Percentiles rank a stretch among this genome's conserved stretches.
Conservation (phyloP, 2,113 vertebrate species). For the Crotalus viridis region DNA sequence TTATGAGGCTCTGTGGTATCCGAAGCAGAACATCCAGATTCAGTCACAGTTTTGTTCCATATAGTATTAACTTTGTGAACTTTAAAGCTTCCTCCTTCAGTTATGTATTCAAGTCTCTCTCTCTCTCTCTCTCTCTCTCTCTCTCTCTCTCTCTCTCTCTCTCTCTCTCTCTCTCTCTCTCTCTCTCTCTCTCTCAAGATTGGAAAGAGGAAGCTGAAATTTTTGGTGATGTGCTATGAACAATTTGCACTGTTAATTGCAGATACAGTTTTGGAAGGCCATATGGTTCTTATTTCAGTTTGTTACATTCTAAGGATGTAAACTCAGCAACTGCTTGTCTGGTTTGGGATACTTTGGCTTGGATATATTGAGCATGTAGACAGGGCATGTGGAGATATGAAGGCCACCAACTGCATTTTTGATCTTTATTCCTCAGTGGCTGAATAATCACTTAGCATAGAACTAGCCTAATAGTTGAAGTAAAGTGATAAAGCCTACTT, state of each 20-base stretch:
- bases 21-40: too few species aligned
- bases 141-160: too few species aligned
- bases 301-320: not conserved
- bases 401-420: not conserved
- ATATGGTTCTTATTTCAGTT: not conserved
- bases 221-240: not conserved
- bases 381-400: not conserved
- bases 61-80: too few species aligned
- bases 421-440: not conserved
- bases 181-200: not conserved
- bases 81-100: too few species aligned
- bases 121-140: too few species aligned
- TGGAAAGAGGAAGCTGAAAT: not conserved
- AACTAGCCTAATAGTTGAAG: not conserved
- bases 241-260: not conserved
- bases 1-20: too few species aligned
- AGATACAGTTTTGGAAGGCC: not conserved
- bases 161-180: too few species aligned
- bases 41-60: too few species aligned
- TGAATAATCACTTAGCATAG: not conserved
- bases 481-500: not conserved
- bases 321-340: not conserved
- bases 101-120: too few species aligned
- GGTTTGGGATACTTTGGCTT: not conserved
- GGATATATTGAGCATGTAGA: not conserved